Evolutionary conservation across 2,888 invertebrate species (phyloP), one percentile per base, ranked within the genome.

Genomic region (Invenusta paracnida): DNA sequence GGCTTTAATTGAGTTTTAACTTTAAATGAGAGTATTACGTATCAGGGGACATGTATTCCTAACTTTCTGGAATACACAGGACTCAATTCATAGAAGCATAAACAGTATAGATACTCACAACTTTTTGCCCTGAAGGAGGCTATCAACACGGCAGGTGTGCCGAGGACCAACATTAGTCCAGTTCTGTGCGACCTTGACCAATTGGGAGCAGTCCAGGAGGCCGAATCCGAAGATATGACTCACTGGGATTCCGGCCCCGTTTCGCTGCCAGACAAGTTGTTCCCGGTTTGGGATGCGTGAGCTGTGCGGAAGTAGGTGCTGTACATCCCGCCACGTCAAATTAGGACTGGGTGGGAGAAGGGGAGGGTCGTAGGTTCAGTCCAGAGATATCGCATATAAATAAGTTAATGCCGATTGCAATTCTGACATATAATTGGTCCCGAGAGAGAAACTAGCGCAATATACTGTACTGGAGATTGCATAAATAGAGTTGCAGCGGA

Each of bases 311-410:
- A 89, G 81, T 27, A 89, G 81, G 83, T 89, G 89, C 81, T 89
- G 89, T 25, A 89, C 88, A 85, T 89, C 89, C 28, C 89, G 81
- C 89, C 89, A 89, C 13, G 87, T 88, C 30, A 89, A 84, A 27
- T 85, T 83, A 27, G 87, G 88, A 84, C 89, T 89, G 30, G 31
- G 48, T 5, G 48, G 13, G 5, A 48, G 48, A 48, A n/a, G n/a
- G n/a, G n/a, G n/a, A n/a, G n/a, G n/a, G n/a, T n/a, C n/a, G n/a
- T n/a, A n/a, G n/a, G n/a, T n/a, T n/a, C n/a, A n/a, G n/a, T n/a
- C n/a, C n/a, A n/a, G n/a, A n/a, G n/a, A n/a, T n/a, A n/a, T n/a
- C n/a, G n/a, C n/a, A n/a, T n/a, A n/a, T n/a, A n/a, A n/a, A n/a
- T n/a, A n/a, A n/a, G n/a, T n/a, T n/a, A n/a, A n/a, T n/a, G n/a